phyloP scores from a whole-genome alignment of 2,797 vertebrate genomes.

The Mallotus villosus region DNA sequence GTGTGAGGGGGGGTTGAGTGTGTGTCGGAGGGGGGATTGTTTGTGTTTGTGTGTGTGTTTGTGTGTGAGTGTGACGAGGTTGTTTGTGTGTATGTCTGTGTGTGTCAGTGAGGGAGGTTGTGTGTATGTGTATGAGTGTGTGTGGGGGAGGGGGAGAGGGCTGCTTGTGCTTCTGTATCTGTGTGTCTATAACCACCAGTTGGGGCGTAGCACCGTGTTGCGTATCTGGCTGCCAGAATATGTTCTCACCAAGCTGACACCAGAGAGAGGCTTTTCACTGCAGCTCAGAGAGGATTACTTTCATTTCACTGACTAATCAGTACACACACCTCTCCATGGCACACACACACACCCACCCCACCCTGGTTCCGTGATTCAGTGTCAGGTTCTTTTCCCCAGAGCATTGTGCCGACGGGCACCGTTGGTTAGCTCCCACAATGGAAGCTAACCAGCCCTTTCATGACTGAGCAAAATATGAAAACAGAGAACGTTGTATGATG shows the following conservation, averaged over 20 bases:
- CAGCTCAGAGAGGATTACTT: neutral
- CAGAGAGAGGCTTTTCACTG: neutral
- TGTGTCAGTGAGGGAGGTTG: neutral
- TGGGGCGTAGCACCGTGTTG: neutral
- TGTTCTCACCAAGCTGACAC: neutral
- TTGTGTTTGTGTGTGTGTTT: no score
- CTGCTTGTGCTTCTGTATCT: neutral
- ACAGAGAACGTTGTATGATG: neutral
- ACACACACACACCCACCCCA: no score
- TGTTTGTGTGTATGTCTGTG: neutral
- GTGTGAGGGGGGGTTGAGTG: no score
- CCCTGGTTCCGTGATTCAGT: neutral
- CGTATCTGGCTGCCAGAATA: neutral
- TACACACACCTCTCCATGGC: neutral
- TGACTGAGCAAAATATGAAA: neutral
- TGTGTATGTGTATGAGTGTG: conserved; percentile 5
- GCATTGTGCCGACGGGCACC: neutral
- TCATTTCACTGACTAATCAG: neutral
- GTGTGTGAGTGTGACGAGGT: no score
- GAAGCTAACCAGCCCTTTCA: neutral
- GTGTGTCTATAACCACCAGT: neutral
- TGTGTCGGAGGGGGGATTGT: no score
- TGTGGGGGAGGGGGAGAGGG: neutral
- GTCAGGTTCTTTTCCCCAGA: neutral
- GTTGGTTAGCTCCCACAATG: neutral